A percentile compares a stretch with the other conserved stretches of the same genome.
These are phyloP conservation scores for Tuberolachnus salignus DNA, from an alignment of 2,888 invertebrate species.

Conservation along the genomic window DNA sequence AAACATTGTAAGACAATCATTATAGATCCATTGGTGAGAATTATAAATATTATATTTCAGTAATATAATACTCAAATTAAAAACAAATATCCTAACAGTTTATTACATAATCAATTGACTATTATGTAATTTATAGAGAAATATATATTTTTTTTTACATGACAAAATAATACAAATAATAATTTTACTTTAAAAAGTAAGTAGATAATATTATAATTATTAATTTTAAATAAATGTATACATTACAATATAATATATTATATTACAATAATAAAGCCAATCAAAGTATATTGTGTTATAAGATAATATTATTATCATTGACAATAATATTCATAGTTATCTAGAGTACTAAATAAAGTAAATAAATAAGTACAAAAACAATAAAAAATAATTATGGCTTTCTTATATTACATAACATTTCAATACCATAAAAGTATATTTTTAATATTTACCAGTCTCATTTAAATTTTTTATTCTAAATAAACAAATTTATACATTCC, in stretches of 20 bases:
- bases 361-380: too few species aligned
- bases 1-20: neutral
- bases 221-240: neutral
- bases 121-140: neutral
- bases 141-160: neutral
- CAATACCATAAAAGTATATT: neutral
- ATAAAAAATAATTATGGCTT: too few species aligned
- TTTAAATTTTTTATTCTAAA: constrained; percentile 15
- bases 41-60: constrained; percentile 21
- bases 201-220: neutral
- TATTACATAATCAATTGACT: constrained; percentile 12
- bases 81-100: neutral
- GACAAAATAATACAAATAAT: neutral
- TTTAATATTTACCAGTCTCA: constrained; percentile 35
- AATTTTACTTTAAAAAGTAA: neutral
- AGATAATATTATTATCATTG: too few species aligned
- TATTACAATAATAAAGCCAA: too few species aligned
- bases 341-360: too few species aligned
- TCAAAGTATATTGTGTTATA: too few species aligned
- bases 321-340: too few species aligned
- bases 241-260: too few species aligned
- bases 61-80: constrained; percentile 13
- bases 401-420: too few species aligned
- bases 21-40: neutral
- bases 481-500: neutral